Evolutionary conservation across 2,888 invertebrate species (phyloP).

Genomic region (Apeira syringaria): DNA sequence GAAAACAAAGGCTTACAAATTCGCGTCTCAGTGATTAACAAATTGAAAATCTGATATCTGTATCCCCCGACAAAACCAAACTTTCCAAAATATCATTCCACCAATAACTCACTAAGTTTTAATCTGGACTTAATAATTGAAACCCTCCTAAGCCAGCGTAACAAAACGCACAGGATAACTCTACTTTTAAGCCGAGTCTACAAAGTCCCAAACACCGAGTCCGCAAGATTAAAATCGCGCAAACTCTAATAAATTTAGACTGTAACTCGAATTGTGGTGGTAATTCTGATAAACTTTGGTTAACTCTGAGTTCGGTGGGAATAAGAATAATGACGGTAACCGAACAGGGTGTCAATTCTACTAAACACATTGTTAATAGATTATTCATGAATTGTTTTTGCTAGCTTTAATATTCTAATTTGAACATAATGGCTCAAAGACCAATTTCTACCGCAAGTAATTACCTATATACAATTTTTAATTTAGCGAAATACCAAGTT

Average conservation of each 20-base stretch:
- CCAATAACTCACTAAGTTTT: constrained; percentile 35
- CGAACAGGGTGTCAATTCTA: too few species aligned
- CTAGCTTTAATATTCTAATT: too few species aligned
- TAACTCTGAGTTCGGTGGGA: constrained; percentile 2
- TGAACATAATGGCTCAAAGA: too few species aligned
- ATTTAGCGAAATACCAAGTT: too few species aligned
- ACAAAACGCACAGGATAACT: constrained; percentile 27
- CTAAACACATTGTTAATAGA: too few species aligned
- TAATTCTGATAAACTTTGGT: constrained; percentile 11
- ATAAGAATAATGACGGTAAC: constrained; percentile 15
- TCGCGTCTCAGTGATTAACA: neutral
- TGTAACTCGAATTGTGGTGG: constrained; percentile 11
- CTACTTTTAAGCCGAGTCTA: constrained; percentile 8
- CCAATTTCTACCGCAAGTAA: too few species aligned
- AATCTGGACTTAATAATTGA: constrained; percentile 35
- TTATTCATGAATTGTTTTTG: too few species aligned
- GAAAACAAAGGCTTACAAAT: too few species aligned
- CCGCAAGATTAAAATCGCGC: constrained; percentile 35
- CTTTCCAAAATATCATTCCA: constrained; percentile 20
- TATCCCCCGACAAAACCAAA: constrained; percentile 10
- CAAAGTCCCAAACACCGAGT: constrained; percentile 4
- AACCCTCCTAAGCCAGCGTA: constrained; percentile 30
- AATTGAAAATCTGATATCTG: constrained; percentile 10
- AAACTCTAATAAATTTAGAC: constrained; percentile 27
- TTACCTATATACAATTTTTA: too few species aligned